Conservation (phyloP, 2,113 vertebrate genomes). For the Sinosuthora webbiana region DNA sequence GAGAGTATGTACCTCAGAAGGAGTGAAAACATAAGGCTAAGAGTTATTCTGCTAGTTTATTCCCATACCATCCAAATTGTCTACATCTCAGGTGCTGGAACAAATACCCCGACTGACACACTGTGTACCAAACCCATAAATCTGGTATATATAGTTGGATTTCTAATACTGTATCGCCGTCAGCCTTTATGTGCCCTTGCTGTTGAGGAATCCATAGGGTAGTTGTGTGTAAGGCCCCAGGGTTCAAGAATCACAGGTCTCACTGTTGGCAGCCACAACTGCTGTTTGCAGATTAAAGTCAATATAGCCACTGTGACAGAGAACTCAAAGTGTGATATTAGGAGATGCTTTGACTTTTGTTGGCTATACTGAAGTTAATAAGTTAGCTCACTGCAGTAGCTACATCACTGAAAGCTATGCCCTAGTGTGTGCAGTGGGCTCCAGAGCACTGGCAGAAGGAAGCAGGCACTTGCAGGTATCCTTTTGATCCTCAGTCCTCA, state of each 20-base stretch:
- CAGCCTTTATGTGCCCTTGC: neutral
- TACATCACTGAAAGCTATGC: neutral
- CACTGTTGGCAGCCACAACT: neutral
- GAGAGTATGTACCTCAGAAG: neutral
- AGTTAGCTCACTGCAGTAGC: neutral
- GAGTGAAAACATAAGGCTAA: neutral
- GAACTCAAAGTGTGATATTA: neutral
- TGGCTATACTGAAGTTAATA: neutral
- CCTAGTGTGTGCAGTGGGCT: neutral
- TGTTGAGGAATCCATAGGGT: neutral
- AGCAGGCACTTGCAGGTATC: neutral
- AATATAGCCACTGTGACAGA: neutral
- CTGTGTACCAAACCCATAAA: neutral
- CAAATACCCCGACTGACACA: neutral
- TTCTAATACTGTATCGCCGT: slow-evolving; percentile 14
- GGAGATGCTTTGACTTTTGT: neutral
- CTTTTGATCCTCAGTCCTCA: neutral
- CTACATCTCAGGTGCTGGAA: slow-evolving; percentile 32
- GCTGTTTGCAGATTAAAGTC: neutral
- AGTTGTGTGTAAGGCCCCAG: neutral
- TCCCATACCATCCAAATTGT: slow-evolving; percentile 45
- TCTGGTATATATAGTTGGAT: neutral
- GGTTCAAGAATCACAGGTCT: neutral
- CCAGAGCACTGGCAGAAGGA: neutral
- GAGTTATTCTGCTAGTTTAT: slow-evolving; percentile 44